Evolutionary conservation across 2,113 vertebrate species (phyloP).

Genomic region (Alces alces): DNA sequence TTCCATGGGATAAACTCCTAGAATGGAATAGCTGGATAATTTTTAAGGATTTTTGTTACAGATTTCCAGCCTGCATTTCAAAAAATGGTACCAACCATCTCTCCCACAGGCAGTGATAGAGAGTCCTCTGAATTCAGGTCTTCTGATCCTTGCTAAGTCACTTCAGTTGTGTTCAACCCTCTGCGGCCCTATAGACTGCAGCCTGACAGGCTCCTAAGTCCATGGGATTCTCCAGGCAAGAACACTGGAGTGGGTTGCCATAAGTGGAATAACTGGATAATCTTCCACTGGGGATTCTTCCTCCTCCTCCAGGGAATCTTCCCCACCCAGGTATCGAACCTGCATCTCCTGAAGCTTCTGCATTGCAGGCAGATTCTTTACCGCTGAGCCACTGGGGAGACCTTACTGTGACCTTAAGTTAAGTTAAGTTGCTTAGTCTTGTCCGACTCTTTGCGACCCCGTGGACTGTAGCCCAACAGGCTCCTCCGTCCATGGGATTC

Average conservation of each 20-base stretch:
- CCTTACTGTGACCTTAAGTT: not conserved
- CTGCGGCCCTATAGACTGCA: not conserved
- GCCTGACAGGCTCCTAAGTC: not conserved
- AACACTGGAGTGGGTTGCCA: not conserved
- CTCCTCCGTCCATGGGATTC: no score
- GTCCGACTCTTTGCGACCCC: no score
- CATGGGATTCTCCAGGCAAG: not conserved
- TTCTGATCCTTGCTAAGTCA: not conserved
- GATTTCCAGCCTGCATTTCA: not conserved
- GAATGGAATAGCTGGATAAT: not conserved
- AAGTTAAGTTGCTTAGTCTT: no score
- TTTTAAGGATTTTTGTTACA: not conserved
- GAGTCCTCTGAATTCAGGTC: not conserved
- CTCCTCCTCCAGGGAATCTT: not conserved
- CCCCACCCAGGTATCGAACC: not conserved
- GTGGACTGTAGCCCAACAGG: no score
- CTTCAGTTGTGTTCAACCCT: not conserved
- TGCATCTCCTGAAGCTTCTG: not conserved
- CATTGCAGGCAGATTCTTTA: not conserved
- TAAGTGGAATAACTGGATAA: not conserved
- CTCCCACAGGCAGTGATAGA: not conserved
- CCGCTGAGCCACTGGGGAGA: not conserved
- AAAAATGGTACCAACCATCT: not conserved
- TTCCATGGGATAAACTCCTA: not conserved
- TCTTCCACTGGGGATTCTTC: not conserved